These are phyloP conservation scores for Sylvietta virens DNA, from an alignment of 2,113 vertebrate species.

Conservation along the genomic window DNA sequence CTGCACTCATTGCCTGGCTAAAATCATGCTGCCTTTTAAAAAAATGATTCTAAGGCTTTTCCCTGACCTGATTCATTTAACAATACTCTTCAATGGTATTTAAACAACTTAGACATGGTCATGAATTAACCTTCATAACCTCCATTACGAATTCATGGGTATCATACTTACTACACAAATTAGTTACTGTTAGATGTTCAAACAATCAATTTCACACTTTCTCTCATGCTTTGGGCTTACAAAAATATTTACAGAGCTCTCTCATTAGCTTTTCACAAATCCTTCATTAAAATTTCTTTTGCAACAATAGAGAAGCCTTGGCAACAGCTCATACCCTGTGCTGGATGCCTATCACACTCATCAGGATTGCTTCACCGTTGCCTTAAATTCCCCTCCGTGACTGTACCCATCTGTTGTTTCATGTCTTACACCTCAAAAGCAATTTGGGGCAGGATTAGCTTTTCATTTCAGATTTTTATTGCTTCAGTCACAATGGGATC, in stretches of 20 bases:
- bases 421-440: not conserved
- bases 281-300: not conserved
- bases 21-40: not conserved
- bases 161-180: slow-evolving; percentile 14
- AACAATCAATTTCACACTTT: slow-evolving; percentile 37
- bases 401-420: slow-evolving; percentile 21
- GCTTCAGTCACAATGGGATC: not conserved
- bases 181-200: slow-evolving; percentile 45
- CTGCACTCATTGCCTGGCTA: not conserved
- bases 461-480: slow-evolving; percentile 20
- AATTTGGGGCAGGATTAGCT: slow-evolving; percentile 19
- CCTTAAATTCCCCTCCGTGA: not conserved
- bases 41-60: not conserved
- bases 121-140: slow-evolving; percentile 54
- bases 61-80: slow-evolving; percentile 10
- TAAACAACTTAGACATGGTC: slow-evolving; percentile 34
- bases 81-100: not conserved
- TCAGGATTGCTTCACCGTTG: not conserved
- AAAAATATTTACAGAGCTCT: slow-evolving; percentile 48
- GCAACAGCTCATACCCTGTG: not conserved
- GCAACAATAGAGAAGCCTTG: not conserved
- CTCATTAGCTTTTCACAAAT: slow-evolving; percentile 39
- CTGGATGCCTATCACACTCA: not conserved
- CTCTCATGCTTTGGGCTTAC: slow-evolving; percentile 34
- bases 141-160: not conserved